Percentiles rank a stretch among this genome's conserved stretches.
Evolutionary conservation across 2,888 invertebrate species (phyloP).

Genomic region (Acanthosepion lycidas): DNA sequence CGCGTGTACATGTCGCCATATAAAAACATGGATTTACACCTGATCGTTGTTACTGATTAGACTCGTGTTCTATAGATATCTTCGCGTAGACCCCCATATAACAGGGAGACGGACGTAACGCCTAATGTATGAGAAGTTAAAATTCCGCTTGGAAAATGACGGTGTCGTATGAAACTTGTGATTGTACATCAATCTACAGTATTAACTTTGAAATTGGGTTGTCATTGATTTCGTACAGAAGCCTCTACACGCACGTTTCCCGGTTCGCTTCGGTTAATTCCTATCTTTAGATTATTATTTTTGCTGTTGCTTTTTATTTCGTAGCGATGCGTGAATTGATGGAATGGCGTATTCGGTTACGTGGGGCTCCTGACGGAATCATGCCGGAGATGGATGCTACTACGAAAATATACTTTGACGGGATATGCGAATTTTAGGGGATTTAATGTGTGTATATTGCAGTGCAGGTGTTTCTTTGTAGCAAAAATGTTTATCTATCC

Average conservation of each 20-base stretch:
- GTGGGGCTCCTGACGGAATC: background rate
- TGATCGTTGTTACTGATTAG: no score
- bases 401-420: background rate
- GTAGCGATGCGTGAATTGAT: background rate
- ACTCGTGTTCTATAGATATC: no score
- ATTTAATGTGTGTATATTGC: background rate
- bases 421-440: background rate
- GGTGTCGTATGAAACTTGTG: slow-evolving; percentile 6
- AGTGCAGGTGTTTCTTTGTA: background rate
- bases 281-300: background rate
- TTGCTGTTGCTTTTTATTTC: background rate
- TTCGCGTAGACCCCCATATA: background rate
- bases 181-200: background rate
- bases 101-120: background rate
- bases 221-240: background rate
- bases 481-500: background rate
- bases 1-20: no score
- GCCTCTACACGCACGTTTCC: background rate
- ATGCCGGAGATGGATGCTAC: background rate
- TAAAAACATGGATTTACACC: no score
- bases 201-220: background rate
- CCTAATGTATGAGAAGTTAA: background rate
- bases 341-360: background rate
- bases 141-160: background rate
- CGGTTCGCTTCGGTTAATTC: background rate